Evolutionary conservation across 2,113 vertebrate genomes (phyloP), one percentile per base, ranked within the genome.

Genomic region (Thunnus thynnus): DNA sequence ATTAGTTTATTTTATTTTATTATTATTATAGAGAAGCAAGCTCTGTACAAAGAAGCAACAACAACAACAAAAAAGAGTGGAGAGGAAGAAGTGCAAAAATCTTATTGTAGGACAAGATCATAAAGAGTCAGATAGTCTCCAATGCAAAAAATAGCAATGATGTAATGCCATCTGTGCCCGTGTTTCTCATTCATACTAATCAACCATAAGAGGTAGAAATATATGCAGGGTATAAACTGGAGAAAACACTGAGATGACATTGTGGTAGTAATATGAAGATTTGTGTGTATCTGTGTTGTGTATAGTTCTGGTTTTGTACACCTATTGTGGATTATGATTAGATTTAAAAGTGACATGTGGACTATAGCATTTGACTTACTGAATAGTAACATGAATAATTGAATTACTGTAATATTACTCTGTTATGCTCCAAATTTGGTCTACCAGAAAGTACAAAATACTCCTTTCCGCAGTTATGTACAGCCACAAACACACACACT

Each of bases 151-250:
- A 51, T 3, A 20, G 12, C 18, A 22, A 44, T 52, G 54, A 73
- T 74, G 3, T 83, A 70, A 71, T n/a, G 4, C 51, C 58, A 83
- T 86, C 76, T 77, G 67, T 75, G 51, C 62, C 17, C 68, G 13
- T 48, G 32, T 25, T 63, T 68, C 46, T 62, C 50, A 69, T 27
- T 44, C n/a, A 71, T 70, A 68, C 65, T 65, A 57, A 82, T 83
- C 52, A 75, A 5, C 13, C 18, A 75, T 65, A 72, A 63, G 32
- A 58, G 25, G 27, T 17, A 57, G 22, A 68, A 67, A 76, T 73
- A 32, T 68, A 50, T 66, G 18, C 0, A n/a, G 1, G 32, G n/a
- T 75, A 18, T 65, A 27, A 44, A 74, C 13, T 66, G 17, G 18
- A 18, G 7, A 71, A 13, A n/a, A 56, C 2, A 13, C 30, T 0